Conservation (phyloP, 2,113 vertebrate species). For the Lates calcarifer region DNA sequence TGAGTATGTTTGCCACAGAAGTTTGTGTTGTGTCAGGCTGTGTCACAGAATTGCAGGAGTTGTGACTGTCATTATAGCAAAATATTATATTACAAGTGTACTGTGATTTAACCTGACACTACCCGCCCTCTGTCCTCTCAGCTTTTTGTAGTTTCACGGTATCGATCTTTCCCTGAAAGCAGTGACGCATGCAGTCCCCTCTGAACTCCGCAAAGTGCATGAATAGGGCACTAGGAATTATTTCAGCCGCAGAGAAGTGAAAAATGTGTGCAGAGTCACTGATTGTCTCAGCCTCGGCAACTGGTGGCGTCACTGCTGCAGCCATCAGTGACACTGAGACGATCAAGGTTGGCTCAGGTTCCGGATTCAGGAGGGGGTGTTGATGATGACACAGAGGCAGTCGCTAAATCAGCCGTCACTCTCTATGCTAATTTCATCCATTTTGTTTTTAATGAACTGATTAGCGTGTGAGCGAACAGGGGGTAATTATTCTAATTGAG, state of each 20-base stretch:
- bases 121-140: neutral
- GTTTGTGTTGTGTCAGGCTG: neutral
- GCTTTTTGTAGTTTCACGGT: neutral
- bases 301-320: slow-evolving; percentile 46
- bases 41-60: neutral
- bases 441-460: slow-evolving; percentile 89
- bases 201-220: slow-evolving; percentile 2
- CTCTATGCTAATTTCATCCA: slow-evolving; percentile 85
- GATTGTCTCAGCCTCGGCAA: slow-evolving; percentile 50
- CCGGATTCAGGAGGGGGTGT: slow-evolving; percentile 32
- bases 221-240: neutral
- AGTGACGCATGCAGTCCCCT: slow-evolving; percentile 17
- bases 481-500: slow-evolving; percentile 87
- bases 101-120: neutral
- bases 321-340: slow-evolving; percentile 44
- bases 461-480: slow-evolving; percentile 84
- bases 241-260: slow-evolving; percentile 21
- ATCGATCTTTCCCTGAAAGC: slow-evolving; percentile 4
- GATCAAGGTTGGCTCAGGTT: slow-evolving; percentile 58
- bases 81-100: neutral
- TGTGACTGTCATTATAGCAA: neutral
- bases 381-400: slow-evolving; percentile 76
- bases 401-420: slow-evolving; percentile 81
- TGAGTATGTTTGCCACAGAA: neutral
- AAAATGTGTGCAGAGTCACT: slow-evolving; percentile 10